Evolutionary conservation across 1,140 invertebrate genomes (phyloP).

Genomic region (Tetramorium alpestre): DNA sequence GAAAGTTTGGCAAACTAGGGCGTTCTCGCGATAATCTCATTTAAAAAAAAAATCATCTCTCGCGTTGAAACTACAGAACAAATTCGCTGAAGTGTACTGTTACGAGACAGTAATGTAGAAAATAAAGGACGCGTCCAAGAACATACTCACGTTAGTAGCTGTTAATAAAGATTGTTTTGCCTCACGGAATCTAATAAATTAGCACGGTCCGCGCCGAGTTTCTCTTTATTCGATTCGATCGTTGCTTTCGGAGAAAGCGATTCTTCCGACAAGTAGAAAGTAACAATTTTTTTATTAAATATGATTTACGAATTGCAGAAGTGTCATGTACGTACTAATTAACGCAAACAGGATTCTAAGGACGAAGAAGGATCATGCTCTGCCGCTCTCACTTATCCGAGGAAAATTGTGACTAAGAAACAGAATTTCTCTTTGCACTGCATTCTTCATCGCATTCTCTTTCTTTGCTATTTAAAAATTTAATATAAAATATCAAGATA

Average conservation of each 20-base stretch:
- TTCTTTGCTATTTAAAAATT: neutral
- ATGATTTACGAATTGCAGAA: neutral
- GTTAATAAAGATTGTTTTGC: neutral
- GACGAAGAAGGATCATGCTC: neutral
- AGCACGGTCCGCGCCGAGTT: neutral
- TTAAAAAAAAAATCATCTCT: neutral
- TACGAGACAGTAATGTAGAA: neutral
- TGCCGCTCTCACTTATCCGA: neutral
- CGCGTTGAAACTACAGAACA: neutral
- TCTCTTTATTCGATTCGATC: neutral
- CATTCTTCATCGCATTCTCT: neutral
- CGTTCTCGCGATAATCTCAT: neutral
- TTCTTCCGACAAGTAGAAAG: neutral
- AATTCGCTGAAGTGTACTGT: neutral
- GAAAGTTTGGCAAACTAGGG: neutral
- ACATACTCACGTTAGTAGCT: neutral
- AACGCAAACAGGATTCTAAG: neutral
- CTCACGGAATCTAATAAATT: constrained; percentile 20
- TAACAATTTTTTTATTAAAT: constrained; percentile 32
- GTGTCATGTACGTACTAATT: neutral
- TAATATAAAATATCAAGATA: neutral
- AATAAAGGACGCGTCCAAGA: neutral
- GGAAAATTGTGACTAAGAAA: neutral
- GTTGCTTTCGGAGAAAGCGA: neutral
- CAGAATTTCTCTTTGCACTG: neutral